These are phyloP conservation scores for Hyperoodon ampullatus DNA, from an alignment of 2,113 vertebrate genomes.

Conservation along the genomic window DNA sequence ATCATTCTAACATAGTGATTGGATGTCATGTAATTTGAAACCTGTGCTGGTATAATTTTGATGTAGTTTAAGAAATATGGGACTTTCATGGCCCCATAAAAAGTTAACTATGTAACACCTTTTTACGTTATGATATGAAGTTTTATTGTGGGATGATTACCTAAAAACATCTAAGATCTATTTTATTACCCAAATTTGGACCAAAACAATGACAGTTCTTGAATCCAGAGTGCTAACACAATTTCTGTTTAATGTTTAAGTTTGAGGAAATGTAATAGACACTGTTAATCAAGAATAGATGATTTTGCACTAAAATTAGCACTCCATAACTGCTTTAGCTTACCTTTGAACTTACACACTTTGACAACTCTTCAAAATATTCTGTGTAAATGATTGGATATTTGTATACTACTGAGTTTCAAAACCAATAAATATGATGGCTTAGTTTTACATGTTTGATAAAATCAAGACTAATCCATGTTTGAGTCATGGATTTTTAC, in stretches of 20 bases:
- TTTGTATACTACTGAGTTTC: background rate
- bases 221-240: background rate
- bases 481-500: background rate
- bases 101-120: constrained; percentile 61
- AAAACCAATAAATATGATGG: background rate
- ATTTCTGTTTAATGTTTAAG: constrained; percentile 41
- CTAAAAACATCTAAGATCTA: constrained; percentile 48
- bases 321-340: background rate
- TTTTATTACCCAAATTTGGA: constrained; percentile 66
- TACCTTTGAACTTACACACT: background rate
- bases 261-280: background rate
- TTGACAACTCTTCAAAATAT: background rate
- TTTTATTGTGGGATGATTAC: constrained; percentile 67
- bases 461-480: background rate
- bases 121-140: constrained; percentile 61
- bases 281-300: background rate
- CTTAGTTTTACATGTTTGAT: background rate
- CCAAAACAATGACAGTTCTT: constrained; percentile 60
- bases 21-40: constrained; percentile 54
- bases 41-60: constrained; percentile 52
- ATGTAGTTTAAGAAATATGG: constrained; percentile 60
- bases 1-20: constrained; percentile 15
- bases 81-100: constrained; percentile 72
- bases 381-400: background rate
- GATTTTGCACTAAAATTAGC: background rate